Evolutionary conservation across 2,113 vertebrate genomes (phyloP).

Genomic region (Nibea coibor): DNA sequence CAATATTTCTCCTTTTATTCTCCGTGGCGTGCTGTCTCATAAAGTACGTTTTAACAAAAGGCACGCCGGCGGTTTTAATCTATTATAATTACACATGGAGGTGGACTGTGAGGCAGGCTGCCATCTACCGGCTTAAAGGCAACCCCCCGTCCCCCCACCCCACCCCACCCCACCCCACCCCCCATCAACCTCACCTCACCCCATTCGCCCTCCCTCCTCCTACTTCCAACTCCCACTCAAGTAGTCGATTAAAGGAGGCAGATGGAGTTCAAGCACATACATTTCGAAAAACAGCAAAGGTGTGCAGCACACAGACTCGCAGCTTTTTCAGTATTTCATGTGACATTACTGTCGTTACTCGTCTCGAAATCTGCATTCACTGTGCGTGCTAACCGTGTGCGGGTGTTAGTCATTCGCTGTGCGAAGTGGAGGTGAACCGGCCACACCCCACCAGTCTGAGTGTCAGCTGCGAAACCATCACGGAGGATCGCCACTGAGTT

Average conservation of each 20-base stretch:
- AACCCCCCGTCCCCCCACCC: neutral
- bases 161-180: neutral
- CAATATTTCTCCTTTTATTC: slow-evolving; percentile 18
- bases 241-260: neutral
- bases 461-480: neutral
- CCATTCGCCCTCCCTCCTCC: neutral
- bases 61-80: slow-evolving; percentile 30
- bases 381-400: neutral
- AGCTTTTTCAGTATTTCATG: neutral
- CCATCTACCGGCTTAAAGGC: slow-evolving; percentile 77
- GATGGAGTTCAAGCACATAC: slow-evolving; percentile 6
- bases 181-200: neutral
- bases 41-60: slow-evolving; percentile 43
- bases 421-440: neutral
- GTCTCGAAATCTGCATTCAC: neutral
- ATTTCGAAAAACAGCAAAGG: neutral
- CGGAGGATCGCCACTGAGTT: neutral
- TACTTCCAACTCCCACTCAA: slow-evolving; percentile 47
- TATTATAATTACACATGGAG: slow-evolving; percentile 49
- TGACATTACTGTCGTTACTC: neutral
- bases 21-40: neutral
- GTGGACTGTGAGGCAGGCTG: slow-evolving; percentile 67
- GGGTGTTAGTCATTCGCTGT: neutral
- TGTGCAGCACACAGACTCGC: neutral
- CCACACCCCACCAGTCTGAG: neutral